Conservation (phyloP, 30 jellyfish, hydroid and myxozoan genomes). For the Mastigias papua region DNA sequence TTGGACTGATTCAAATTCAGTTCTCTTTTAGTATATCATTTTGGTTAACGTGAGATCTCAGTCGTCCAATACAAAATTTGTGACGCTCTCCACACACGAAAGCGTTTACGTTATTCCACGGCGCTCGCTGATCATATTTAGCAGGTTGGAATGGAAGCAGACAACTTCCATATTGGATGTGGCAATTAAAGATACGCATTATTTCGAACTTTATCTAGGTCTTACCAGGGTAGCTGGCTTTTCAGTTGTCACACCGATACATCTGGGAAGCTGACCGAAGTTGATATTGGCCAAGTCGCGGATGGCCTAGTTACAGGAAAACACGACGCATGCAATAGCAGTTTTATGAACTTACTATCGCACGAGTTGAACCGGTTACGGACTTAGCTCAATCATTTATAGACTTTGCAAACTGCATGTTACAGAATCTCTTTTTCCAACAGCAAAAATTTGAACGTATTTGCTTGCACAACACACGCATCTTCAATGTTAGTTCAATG, state of each 20-base stretch:
- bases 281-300: conserved; percentile 6
- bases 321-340: neutral
- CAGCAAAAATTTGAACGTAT: neutral
- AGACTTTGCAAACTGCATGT: neutral
- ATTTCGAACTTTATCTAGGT: conserved; percentile 14
- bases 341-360: neutral
- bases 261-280: neutral
- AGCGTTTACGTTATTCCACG: neutral
- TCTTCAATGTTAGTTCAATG: too few species aligned
- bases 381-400: neutral
- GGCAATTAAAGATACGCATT: neutral
- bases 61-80: neutral
- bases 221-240: neutral
- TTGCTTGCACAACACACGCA: too few species aligned
- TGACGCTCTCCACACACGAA: neutral
- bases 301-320: conserved; percentile 1
- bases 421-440: neutral
- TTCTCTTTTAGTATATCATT: conserved; percentile 16
- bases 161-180: neutral
- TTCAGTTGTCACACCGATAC: neutral
- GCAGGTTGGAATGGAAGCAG: conserved; percentile 6
- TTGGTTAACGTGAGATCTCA: conserved; percentile 19
- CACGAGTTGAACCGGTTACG: conserved; percentile 2
- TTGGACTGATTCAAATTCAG: conserved; percentile 65
- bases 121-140: neutral